These are phyloP conservation scores for Ormyrus rosae DNA, from an alignment of 2,888 invertebrate genomes.

Conservation along the genomic window DNA sequence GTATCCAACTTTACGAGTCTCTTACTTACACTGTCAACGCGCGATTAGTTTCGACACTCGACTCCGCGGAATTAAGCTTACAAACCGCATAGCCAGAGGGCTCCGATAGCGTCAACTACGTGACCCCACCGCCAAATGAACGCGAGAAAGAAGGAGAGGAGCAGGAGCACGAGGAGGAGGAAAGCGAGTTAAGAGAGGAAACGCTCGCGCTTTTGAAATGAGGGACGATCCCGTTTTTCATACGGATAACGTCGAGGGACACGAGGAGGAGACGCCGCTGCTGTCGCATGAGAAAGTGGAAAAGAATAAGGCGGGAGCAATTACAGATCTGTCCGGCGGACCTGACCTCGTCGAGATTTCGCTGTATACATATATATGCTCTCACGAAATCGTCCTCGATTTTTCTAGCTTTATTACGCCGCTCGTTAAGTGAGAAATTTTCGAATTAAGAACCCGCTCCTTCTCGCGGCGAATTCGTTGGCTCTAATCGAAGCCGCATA, in stretches of 20 bases:
- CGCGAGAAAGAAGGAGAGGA: neutral
- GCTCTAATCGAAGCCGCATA: neutral
- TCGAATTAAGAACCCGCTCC: neutral
- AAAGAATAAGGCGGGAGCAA: constrained; percentile 49
- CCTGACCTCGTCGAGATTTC: constrained; percentile 29
- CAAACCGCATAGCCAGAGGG: constrained; percentile 1
- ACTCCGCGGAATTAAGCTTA: constrained; percentile 24
- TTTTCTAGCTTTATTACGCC: too few relatives aligned
- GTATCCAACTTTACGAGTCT: too few relatives aligned
- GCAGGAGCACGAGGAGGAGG: neutral
- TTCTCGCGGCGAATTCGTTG: neutral
- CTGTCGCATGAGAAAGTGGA: constrained; percentile 38
- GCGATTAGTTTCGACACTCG: constrained; percentile 37
- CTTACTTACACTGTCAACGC: neutral
- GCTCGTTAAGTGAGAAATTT: neutral
- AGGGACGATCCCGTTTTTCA: constrained; percentile 38
- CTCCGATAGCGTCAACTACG: constrained; percentile 37
- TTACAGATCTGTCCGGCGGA: constrained; percentile 25
- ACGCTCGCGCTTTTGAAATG: neutral
- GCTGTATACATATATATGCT: neutral
- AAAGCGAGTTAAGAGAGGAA: neutral
- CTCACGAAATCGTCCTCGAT: too few relatives aligned
- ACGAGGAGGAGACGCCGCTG: constrained; percentile 1
- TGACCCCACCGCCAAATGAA: constrained; percentile 40
- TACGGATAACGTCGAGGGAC: constrained; percentile 31